Evolutionary conservation across 2,888 invertebrate species (phyloP).

Genomic region (Willowsia nigromaculata): DNA sequence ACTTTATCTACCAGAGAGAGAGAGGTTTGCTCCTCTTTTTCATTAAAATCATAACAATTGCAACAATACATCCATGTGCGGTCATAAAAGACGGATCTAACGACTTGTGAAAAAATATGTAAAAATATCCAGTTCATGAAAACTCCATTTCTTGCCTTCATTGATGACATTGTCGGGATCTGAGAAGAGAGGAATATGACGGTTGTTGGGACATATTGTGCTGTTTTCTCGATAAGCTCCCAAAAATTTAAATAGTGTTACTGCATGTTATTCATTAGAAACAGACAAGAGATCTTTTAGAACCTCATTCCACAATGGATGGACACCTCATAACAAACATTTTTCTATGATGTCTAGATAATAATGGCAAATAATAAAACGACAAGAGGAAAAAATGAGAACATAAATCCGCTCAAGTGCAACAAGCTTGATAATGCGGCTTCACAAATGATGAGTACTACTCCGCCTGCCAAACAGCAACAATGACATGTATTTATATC

Average conservation of each 20-base stretch:
- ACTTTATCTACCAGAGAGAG: too few relatives aligned
- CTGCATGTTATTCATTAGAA: neutral
- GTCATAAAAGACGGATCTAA: neutral
- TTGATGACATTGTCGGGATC: too few relatives aligned
- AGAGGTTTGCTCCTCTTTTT: neutral
- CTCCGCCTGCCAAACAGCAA: neutral
- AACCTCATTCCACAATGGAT: neutral
- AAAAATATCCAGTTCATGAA: neutral
- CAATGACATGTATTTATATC: neutral
- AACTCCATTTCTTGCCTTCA: too few relatives aligned
- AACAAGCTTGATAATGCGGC: neutral
- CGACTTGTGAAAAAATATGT: neutral
- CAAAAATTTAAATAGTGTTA: neutral
- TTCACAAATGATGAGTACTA: neutral
- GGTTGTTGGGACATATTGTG: too few relatives aligned
- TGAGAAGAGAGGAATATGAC: too few relatives aligned
- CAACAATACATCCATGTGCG: neutral
- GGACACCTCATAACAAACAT: neutral
- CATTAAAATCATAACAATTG: neutral
- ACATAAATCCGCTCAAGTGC: neutral
- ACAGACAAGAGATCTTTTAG: neutral
- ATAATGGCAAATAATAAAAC: neutral
- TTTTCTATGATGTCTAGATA: neutral
- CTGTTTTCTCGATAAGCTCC: neutral
- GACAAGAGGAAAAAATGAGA: neutral